phyloP scores from a whole-genome alignment of 2,797 vertebrate species.

The Rhinella marina region DNA sequence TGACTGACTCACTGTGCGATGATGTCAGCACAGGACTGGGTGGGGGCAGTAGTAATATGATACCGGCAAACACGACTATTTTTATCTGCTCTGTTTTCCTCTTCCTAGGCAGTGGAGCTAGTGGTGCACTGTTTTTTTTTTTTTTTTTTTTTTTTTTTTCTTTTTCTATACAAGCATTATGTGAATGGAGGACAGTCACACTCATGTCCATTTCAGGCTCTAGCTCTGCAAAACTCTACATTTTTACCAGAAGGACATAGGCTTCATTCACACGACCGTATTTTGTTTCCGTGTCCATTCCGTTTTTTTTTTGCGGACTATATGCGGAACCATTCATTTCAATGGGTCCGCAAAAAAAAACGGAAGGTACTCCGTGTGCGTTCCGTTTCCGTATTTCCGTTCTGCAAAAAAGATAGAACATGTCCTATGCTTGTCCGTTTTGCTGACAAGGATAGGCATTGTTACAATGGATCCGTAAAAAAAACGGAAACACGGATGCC shows the following conservation, averaged over 20 bases:
- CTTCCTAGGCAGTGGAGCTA: background rate
- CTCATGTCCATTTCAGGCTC: background rate
- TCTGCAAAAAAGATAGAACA: no score
- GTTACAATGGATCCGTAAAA: no score
- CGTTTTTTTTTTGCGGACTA: no score
- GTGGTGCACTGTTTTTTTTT: background rate
- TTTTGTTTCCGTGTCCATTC: no score
- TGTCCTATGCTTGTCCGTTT: no score
- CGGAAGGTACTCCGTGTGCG: no score
- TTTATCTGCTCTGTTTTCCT: slow-evolving; percentile 62
- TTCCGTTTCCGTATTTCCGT: no score
- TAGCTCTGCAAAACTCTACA: background rate
- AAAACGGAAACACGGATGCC: no score
- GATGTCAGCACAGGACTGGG: slow-evolving; percentile 67
- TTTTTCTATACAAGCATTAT: background rate
- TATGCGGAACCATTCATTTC: no score
- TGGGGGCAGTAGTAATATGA: slow-evolving; percentile 58
- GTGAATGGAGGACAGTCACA: background rate
- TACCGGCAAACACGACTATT: slow-evolving; percentile 65
- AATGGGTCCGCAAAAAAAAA: no score
- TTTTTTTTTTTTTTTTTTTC: background rate
- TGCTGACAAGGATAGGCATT: no score
- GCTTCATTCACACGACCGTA: no score
- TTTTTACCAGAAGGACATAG: background rate
- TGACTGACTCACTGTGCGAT: slow-evolving; percentile 63